These are phyloP conservation scores for Poecilia latipinna DNA, from an alignment of 2,113 vertebrate species.

Conservation along the genomic window DNA sequence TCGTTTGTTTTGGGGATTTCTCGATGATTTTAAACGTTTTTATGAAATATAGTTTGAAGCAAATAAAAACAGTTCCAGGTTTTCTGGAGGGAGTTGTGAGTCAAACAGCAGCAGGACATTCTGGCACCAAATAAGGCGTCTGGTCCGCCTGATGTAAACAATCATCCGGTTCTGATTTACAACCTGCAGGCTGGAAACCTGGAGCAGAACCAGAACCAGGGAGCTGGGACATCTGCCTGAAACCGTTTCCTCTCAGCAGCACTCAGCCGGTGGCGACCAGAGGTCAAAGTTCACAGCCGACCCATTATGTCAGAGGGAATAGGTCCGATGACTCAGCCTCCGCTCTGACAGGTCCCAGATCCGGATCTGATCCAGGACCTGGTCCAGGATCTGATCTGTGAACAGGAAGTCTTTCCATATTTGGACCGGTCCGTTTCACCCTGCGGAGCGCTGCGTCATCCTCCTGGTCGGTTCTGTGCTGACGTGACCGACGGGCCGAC, in stretches of 20 bases:
- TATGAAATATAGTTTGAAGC: neutral
- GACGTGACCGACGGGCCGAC: neutral
- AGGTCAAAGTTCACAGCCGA: neutral
- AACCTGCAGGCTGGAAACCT: neutral
- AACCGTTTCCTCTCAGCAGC: conserved; percentile 13
- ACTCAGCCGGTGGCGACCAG: neutral
- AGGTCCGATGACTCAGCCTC: conserved; percentile 8
- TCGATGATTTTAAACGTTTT: no score
- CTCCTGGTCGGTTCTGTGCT: conserved; percentile 10
- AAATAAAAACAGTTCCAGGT: neutral
- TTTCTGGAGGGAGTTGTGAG: no score
- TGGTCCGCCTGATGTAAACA: neutral
- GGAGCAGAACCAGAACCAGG: neutral
- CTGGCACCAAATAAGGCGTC: neutral
- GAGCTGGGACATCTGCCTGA: conserved; percentile 6
- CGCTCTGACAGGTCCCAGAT: neutral
- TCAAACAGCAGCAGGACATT: neutral
- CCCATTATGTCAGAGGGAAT: neutral
- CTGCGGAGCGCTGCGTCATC: conserved; percentile 22
- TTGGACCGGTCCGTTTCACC: conserved; percentile 44
- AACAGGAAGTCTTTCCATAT: conserved; percentile 44
- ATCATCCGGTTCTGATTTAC: neutral
- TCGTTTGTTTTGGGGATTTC: no score
- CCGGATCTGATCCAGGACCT: neutral
- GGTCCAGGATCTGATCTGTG: neutral